phyloP scores from a whole-genome alignment of 2,888 invertebrate genomes.

The Malthinus seriepunctatus region DNA sequence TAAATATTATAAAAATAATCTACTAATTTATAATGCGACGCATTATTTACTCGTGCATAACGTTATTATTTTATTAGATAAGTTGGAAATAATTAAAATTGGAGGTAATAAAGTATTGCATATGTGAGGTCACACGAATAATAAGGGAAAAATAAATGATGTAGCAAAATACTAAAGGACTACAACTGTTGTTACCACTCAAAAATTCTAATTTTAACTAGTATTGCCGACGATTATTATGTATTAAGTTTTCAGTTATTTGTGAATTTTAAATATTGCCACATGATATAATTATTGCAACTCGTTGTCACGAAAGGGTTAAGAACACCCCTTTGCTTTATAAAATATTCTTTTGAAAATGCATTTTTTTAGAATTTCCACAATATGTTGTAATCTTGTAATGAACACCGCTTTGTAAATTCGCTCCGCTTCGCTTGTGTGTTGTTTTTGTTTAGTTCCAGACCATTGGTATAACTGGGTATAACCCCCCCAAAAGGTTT shows the following conservation, averaged over 20 bases:
- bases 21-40: too few relatives aligned
- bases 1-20: too few relatives aligned
- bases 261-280: conserved; percentile 22
- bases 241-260: too few relatives aligned
- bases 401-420: too few relatives aligned
- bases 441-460: too few relatives aligned
- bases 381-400: background rate
- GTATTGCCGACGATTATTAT: background rate
- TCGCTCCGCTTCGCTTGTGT: too few relatives aligned
- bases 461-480: too few relatives aligned
- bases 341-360: conserved; percentile 7
- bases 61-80: too few relatives aligned
- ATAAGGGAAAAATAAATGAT: conserved; percentile 14
- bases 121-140: conserved; percentile 15
- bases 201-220: conserved; percentile 7
- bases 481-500: too few relatives aligned
- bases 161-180: conserved; percentile 11
- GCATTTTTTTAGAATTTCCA: too few relatives aligned
- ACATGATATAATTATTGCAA: conserved; percentile 4
- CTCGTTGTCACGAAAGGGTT: conserved; percentile 9
- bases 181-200: conserved; percentile 9
- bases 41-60: too few relatives aligned
- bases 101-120: background rate
- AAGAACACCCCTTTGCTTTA: background rate
- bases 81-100: too few relatives aligned